A percentile compares a stretch with the other conserved stretches of the same genome.
These are phyloP conservation scores for Drosophila phalerata DNA, from an alignment of 2,888 invertebrate species.

Conservation along the genomic window DNA sequence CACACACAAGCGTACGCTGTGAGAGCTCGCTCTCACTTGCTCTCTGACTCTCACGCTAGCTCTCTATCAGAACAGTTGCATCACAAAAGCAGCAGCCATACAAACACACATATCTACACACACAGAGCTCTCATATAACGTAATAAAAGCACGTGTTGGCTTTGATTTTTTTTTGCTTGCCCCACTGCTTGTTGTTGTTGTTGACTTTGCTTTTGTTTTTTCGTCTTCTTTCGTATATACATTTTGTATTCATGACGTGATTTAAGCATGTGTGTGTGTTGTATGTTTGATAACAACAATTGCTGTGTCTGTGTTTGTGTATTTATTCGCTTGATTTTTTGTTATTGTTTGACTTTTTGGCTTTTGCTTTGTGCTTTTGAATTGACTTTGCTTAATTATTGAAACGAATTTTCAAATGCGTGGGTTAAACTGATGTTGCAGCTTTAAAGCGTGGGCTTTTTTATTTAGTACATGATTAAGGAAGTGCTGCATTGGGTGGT, in stretches of 20 bases:
- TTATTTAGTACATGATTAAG: constrained; percentile 35
- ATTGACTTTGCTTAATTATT: constrained; percentile 57
- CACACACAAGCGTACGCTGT: constrained; percentile 12
- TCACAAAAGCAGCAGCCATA: constrained; percentile 47
- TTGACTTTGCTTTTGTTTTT: constrained; percentile 51
- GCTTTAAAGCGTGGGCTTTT: constrained; percentile 31
- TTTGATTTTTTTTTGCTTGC: constrained; percentile 63
- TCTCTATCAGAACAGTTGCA: constrained; percentile 59
- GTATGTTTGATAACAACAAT: constrained; percentile 55
- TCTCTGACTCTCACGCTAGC: constrained; percentile 18
- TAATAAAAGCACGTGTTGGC: constrained; percentile 84
- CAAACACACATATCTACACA: constrained; percentile 24
- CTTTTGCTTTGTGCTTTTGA: constrained; percentile 39
- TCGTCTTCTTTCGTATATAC: constrained; percentile 29
- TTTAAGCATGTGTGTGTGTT: constrained; percentile 25
- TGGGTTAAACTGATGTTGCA: constrained; percentile 44
- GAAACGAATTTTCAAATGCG: constrained; percentile 42
- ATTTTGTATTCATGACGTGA: constrained; percentile 70
- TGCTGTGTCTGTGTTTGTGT: constrained; percentile 12
- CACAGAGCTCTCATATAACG: constrained; percentile 57
- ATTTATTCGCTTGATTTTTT: constrained; percentile 34
- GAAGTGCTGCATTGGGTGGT: constrained; percentile 37
- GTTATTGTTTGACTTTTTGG: constrained; percentile 49
- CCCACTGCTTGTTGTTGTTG: constrained; percentile 29
- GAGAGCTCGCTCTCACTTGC: constrained; percentile 15